Conservation (phyloP, 1,140 invertebrate species). For the Megathymus violae region DNA sequence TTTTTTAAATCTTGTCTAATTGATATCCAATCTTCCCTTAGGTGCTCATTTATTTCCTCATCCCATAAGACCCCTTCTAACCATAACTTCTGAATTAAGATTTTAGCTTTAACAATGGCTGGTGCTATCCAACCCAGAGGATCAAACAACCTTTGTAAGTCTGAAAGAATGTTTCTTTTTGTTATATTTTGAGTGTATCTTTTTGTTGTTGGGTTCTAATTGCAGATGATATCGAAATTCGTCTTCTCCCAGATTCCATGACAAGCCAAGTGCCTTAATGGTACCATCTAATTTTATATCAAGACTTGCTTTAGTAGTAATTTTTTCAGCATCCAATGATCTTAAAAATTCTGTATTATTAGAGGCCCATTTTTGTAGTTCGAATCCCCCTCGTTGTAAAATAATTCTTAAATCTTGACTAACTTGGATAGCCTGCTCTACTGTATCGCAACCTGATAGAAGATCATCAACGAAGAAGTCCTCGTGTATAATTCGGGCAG, state of each 20-base stretch:
- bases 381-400: slow-evolving; percentile 37
- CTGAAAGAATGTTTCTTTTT: slow-evolving; percentile 53
- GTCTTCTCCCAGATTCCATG: slow-evolving; percentile 46
- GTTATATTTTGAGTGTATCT: slow-evolving; percentile 33
- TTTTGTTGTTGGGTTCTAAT: too few species aligned
- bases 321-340: slow-evolving; percentile 22
- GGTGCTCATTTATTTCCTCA: slow-evolving; percentile 37
- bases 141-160: slow-evolving; percentile 52
- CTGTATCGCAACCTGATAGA: slow-evolving; percentile 45
- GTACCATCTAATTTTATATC: slow-evolving; percentile 33
- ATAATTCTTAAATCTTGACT: slow-evolving; percentile 27
- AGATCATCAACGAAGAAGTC: slow-evolving; percentile 64
- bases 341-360: slow-evolving; percentile 38
- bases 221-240: slow-evolving; percentile 41
- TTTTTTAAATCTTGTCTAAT: slow-evolving; percentile 41
- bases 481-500: slow-evolving; percentile 19
- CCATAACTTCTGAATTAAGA: slow-evolving; percentile 61
- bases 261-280: slow-evolving; percentile 43
- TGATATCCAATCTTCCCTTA: slow-evolving; percentile 45
- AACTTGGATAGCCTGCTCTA: slow-evolving; percentile 39
- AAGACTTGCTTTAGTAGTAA: slow-evolving; percentile 20
- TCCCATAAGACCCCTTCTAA: slow-evolving; percentile 53
- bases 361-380: slow-evolving; percentile 42
- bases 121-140: slow-evolving; percentile 60
- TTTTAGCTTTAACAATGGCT: slow-evolving; percentile 51